Base-by-base conservation (phyloP, 2,113 vertebrate genomes). In the Ctenomys sociabilis region DNA sequence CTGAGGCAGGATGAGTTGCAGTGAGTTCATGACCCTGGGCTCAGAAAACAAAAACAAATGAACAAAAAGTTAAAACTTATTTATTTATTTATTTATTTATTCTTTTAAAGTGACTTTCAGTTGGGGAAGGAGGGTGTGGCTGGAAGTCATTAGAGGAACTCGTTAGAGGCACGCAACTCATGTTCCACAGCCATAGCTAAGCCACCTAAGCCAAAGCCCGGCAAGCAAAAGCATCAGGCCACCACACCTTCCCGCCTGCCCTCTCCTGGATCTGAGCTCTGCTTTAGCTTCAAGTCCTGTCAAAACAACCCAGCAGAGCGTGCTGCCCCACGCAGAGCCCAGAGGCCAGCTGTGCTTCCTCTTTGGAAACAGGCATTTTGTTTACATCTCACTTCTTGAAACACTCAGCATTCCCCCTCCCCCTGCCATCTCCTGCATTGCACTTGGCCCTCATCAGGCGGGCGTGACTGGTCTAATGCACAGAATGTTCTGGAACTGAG, bases 401-500 rank as follows among this genome's bases (percentile, higher is more conserved):
- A 54, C n/a, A 37, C 28, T 59, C 17, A 11, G 7, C 40, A 9
- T 7, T 96, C 91, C 90, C 77, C 0, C 85, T 28, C 19, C 7
- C 94, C n/a, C 30, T n/a, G 3, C n/a, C n/a, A 4, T 54, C 72
- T 85, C 91, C 28, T 88, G 5, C 35, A 57, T 73, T 59, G 32
- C 78, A 82, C 93, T 93, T 3, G 0, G 91, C 81, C 30, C 43
- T 94, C 94, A n/a, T 32, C 87, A 73, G 86, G 92, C 89, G 89
- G 86, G 92, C 88, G 89, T 64, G 0, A 0, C 88, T 91, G 66
- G 40, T 93, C 84, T 92, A 85, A 83, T 2, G 73, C 93, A 95
- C 93, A 97, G 88, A 98, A 97, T 97, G 97, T 97, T 95, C 95
- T 94, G 92, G 85, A 96, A 57, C 85, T 92, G 57, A 28, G 75